Evolutionary conservation across 2,888 invertebrate genomes (phyloP).

Genomic region (Scrobipalpa atriplicella): DNA sequence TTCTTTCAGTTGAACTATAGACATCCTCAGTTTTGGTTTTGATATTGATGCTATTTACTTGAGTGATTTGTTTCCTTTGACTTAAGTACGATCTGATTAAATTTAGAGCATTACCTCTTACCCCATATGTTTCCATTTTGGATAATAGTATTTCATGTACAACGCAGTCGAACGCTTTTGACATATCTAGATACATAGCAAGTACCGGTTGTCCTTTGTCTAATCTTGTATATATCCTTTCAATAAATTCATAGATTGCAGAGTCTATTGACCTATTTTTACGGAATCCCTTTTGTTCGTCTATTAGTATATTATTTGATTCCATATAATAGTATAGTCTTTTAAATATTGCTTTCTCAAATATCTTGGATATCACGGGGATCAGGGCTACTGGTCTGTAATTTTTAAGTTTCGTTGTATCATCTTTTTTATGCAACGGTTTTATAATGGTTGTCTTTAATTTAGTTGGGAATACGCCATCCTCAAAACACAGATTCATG

Average conservation of each 20-base stretch:
- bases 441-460: constrained; percentile 28
- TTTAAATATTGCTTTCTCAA: no score
- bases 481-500: constrained; percentile 27
- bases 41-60: background rate
- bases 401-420: constrained; percentile 19
- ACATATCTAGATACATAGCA: constrained; percentile 20
- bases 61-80: constrained; percentile 18
- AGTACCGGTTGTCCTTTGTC: constrained; percentile 10
- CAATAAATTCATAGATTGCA: constrained; percentile 18
- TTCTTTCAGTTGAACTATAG: background rate
- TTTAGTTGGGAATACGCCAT: constrained; percentile 27
- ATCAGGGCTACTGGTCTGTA: constrained; percentile 31
- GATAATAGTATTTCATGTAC: constrained; percentile 15
- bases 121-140: constrained; percentile 25
- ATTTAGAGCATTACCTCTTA: constrained; percentile 21
- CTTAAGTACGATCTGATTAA: constrained; percentile 22
- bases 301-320: constrained; percentile 16
- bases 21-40: constrained; percentile 10
- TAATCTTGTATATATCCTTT: background rate
- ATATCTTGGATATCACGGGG: no score
- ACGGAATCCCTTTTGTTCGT: constrained; percentile 30
- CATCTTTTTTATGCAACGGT: constrained; percentile 28
- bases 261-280: constrained; percentile 17
- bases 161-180: constrained; percentile 27
- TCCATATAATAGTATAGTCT: constrained; percentile 27